phyloP scores from a whole-genome alignment of 2,888 invertebrate species.

The Drosophila meridiana region DNA sequence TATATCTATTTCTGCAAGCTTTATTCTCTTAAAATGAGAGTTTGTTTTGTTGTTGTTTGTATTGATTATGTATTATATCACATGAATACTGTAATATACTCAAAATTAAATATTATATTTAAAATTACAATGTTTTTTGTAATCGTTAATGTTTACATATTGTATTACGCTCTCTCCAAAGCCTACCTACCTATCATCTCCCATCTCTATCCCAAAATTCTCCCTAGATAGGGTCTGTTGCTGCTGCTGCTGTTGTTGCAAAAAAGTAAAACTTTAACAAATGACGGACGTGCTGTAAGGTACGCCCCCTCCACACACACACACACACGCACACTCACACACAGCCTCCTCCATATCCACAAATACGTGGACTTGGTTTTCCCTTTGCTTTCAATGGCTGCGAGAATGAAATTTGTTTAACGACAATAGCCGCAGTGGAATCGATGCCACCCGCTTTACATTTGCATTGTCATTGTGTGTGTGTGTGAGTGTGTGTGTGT shows the following conservation, averaged over 20 bases:
- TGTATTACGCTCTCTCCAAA: neutral
- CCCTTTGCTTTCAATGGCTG: conserved; percentile 19
- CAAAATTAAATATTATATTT: too few relatives aligned
- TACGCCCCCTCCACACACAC: neutral
- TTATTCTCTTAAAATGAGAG: too few relatives aligned
- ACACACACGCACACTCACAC: neutral
- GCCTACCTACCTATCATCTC: neutral
- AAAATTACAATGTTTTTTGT: neutral
- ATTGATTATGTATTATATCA: neutral
- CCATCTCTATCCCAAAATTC: neutral
- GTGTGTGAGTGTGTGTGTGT: neutral
- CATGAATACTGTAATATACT: too few relatives aligned
- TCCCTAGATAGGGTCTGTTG: conserved; percentile 2
- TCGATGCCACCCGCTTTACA: conserved; percentile 24
- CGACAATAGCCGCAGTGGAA: conserved; percentile 57
- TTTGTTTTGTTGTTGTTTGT: neutral
- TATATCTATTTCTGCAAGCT: neutral
- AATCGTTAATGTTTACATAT: neutral
- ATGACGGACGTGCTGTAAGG: conserved; percentile 59
- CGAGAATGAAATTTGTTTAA: conserved; percentile 77
- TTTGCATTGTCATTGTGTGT: conserved; percentile 42
- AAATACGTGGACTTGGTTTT: conserved; percentile 9
- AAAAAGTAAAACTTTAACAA: conserved; percentile 55
- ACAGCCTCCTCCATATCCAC: neutral
- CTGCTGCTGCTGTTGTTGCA: neutral